Conservation (phyloP, 1,140 invertebrate species). For the Aphelinus certus region DNA sequence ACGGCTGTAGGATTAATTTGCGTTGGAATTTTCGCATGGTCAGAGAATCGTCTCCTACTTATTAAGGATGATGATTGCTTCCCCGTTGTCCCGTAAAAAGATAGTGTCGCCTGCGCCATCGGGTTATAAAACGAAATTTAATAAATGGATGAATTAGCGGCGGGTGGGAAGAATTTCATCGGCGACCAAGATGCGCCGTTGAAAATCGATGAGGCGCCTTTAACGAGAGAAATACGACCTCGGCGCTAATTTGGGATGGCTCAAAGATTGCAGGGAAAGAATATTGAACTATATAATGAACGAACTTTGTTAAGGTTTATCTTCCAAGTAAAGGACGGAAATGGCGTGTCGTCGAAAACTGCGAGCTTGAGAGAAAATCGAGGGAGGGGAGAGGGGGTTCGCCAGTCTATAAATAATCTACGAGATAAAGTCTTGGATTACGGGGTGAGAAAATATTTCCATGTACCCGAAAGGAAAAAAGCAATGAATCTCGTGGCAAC, state of each 20-base stretch:
- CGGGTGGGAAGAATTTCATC: neutral
- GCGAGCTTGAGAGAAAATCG: no score
- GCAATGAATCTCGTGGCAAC: no score
- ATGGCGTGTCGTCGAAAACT: no score
- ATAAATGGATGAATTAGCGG: slow-evolving; percentile 16
- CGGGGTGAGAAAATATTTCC: no score
- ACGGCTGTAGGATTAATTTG: neutral
- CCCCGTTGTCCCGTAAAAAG: neutral
- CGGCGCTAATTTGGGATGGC: neutral
- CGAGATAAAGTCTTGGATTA: no score
- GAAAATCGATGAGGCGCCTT: neutral
- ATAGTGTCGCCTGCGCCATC: neutral
- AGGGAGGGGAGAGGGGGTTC: no score
- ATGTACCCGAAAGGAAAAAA: no score
- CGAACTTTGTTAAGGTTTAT: no score
- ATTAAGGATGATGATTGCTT: slow-evolving; percentile 25
- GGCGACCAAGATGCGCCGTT: neutral
- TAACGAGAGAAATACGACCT: neutral
- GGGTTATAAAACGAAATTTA: slow-evolving; percentile 1
- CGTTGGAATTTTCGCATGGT: neutral
- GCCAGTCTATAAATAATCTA: no score
- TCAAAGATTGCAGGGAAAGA: neutral
- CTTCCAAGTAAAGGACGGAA: no score
- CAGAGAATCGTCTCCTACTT: slow-evolving; percentile 11
- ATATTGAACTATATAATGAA: no score